phyloP scores from a whole-genome alignment of 1,140 invertebrate species.

The Camponotus pennsylvanicus region DNA sequence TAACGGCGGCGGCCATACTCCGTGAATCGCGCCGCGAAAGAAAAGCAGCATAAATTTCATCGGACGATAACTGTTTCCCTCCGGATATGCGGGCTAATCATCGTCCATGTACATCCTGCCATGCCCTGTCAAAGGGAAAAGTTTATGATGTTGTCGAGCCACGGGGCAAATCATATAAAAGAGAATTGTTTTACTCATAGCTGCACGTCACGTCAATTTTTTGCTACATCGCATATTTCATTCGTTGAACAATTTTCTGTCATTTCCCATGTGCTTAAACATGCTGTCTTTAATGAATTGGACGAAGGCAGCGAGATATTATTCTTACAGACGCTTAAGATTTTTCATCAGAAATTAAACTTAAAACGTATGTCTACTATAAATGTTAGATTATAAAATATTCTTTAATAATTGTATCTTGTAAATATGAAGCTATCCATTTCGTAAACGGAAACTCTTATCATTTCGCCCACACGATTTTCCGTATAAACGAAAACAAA shows the following conservation, averaged over 20 bases:
- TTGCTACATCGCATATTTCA: not conserved
- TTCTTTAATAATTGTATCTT: not conserved
- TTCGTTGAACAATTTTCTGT: constrained; percentile 22
- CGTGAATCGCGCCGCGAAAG: constrained; percentile 38
- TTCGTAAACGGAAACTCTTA: not conserved
- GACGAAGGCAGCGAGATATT: not conserved
- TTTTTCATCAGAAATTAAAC: not conserved
- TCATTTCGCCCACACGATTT: not conserved
- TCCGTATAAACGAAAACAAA: not conserved
- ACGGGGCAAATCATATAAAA: constrained; percentile 40
- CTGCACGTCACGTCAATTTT: not conserved
- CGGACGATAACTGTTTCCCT: constrained; percentile 49
- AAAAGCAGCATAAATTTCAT: constrained; percentile 58
- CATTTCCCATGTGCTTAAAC: not conserved
- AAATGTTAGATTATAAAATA: not conserved
- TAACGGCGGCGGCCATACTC: constrained; percentile 26
- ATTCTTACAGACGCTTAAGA: not conserved
- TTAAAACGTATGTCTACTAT: not conserved
- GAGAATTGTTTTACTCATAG: constrained; percentile 35
- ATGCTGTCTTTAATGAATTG: not conserved
- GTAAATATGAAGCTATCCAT: not conserved
- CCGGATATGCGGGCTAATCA: constrained; percentile 44
- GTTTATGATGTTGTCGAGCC: constrained; percentile 42
- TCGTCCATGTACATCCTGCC: constrained; percentile 33
- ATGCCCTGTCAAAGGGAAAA: constrained; percentile 38